Evolutionary conservation across 2,113 vertebrate species (phyloP), one percentile per base, ranked within the genome.

Genomic region (Pundamilia nyererei): DNA sequence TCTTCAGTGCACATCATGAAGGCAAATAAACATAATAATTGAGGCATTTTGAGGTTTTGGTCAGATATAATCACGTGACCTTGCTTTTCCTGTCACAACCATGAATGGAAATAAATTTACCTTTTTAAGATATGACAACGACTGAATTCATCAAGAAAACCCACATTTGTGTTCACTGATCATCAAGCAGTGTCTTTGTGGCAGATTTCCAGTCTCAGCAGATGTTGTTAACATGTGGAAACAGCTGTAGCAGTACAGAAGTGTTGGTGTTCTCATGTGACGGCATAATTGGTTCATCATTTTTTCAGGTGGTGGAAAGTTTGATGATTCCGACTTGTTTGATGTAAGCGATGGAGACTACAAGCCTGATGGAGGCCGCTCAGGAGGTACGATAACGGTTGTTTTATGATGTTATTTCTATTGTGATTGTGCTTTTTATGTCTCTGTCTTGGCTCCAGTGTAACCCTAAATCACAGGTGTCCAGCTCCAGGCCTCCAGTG

Each of bases 341-440:
- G 68, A 56, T 1, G 1, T 91, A 0, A 9, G 4, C 4, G 29
- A 3, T 0, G 91, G 56, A 8, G 90, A 26, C 21, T 93, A 94
- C 89, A 93, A 93, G 2, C 96, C 95, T 7, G 96, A 97, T 4
- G 84, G 86, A 33, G 91, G 91, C 26, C 14, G 12, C 3, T 54
- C 80, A n/a, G 87, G 77, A 42, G 88, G 94, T 96, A 75, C 40
- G 3, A 75, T 17, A 15, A 17, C 7, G 2, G 2, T 42, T 70
- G 1, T 42, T 70, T 70, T 24, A 21, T 58, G 13, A 29, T 21
- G 5, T 1, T 21, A 68, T 40, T 70, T 68, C 14, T 38, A 0
- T 9, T 0, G 1, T 62, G 24, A 24, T 24, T 24, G 24, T 24
- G 24, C 24, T 72, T 42, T 26, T 26, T 17, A 10, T 0, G 3